phyloP scores from a whole-genome alignment of 2,888 invertebrate species.

The Lasioglossum villosulum region DNA sequence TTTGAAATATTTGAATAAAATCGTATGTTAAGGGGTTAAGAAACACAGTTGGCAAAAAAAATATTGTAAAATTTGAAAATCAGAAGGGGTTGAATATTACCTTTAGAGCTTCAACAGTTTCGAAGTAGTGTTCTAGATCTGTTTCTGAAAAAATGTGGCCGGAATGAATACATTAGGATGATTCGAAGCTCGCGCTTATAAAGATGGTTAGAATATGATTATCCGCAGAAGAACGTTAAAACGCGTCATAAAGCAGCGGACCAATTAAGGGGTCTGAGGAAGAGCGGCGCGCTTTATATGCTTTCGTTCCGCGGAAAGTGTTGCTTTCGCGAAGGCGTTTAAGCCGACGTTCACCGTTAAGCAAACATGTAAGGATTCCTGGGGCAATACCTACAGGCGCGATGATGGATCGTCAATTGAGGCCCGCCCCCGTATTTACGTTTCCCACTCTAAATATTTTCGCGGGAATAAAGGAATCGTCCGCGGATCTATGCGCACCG shows the following conservation, averaged over 20 bases:
- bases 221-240: background rate
- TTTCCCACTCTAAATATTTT: slow-evolving; percentile 46
- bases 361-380: slow-evolving; percentile 61
- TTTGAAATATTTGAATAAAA: no score
- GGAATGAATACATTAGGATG: no score
- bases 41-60: no score
- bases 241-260: background rate
- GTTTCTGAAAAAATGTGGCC: no score
- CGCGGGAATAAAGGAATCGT: slow-evolving; percentile 32
- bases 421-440: slow-evolving; percentile 24
- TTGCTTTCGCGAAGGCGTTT: slow-evolving; percentile 59
- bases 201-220: background rate
- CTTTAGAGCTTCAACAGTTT: no score
- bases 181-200: background rate
- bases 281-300: slow-evolving; percentile 47
- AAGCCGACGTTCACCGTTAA: slow-evolving; percentile 58
- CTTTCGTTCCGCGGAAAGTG: slow-evolving; percentile 64
- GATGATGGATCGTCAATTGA: slow-evolving; percentile 51
- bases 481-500: slow-evolving; percentile 15
- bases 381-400: slow-evolving; percentile 45
- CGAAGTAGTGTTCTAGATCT: no score
- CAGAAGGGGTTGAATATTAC: no score
- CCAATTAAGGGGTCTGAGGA: background rate
- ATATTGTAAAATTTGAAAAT: no score
- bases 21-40: no score